phyloP scores from a whole-genome alignment of 1,140 invertebrate genomes.

The Lycorma delicatula region DNA sequence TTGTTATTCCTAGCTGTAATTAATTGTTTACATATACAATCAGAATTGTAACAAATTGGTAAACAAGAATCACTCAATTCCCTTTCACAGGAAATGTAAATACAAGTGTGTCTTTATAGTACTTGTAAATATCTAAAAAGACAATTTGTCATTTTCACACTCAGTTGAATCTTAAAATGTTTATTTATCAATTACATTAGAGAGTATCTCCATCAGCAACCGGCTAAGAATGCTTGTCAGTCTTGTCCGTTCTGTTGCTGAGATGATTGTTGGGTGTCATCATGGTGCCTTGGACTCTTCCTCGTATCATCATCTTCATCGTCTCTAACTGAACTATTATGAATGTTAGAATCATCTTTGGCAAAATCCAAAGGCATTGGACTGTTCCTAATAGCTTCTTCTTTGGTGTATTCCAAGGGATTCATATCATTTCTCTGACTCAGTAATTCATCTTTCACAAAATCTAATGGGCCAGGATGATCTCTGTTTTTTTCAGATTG shows the following conservation, averaged over 20 bases:
- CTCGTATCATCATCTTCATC: constrained; percentile 8
- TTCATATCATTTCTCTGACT: constrained; percentile 9
- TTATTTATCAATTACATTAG: no score
- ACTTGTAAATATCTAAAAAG: no score
- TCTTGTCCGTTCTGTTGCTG: constrained; percentile 21
- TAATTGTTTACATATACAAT: no score
- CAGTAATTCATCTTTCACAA: constrained; percentile 16
- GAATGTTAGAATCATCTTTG: constrained; percentile 21
- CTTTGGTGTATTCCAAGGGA: constrained; percentile 22
- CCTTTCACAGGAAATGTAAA: no score
- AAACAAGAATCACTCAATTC: no score
- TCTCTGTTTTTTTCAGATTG: constrained; percentile 58
- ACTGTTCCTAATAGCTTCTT: constrained; percentile 20
- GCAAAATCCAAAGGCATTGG: constrained; percentile 24
- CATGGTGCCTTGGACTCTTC: neutral
- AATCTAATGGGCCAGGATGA: constrained; percentile 17
- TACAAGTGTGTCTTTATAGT: no score
- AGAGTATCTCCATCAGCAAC: constrained; percentile 15
- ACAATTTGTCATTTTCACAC: no score
- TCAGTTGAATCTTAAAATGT: no score
- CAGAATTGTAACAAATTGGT: no score
- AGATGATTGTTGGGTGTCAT: neutral
- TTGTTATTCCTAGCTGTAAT: constrained; percentile 20
- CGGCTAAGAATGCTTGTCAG: constrained; percentile 18
- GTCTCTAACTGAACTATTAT: constrained; percentile 18